These are phyloP conservation scores for Mus caroli DNA, from an alignment of 2,797 vertebrate species.

Conservation along the genomic window DNA sequence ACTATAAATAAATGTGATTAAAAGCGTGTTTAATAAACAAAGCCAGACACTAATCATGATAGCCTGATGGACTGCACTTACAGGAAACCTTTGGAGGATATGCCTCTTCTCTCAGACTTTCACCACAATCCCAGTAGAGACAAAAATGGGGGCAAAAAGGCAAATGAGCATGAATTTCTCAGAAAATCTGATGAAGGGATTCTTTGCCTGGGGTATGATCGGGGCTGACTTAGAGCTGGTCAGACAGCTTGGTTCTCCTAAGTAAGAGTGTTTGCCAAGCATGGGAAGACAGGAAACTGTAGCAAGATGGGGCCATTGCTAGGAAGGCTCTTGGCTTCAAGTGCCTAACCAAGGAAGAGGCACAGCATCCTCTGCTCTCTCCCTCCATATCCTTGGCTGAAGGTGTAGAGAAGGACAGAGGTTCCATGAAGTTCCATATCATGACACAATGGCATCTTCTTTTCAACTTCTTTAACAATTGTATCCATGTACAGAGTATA, in stretches of 20 bases:
- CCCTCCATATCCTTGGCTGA: rapidly evolving
- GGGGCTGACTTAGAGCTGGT: background rate
- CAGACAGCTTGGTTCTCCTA: background rate
- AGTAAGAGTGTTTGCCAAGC: background rate
- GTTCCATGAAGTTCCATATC: background rate
- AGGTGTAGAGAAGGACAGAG: background rate
- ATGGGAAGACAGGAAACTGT: too few relatives aligned
- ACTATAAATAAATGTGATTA: background rate
- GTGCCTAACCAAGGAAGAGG: rapidly evolving
- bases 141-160: rapidly evolving
- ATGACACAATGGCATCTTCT: background rate
- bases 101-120: rapidly evolving
- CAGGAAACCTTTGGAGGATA: background rate
- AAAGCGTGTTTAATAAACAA: background rate
- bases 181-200: background rate
- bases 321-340: background rate
- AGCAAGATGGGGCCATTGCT: background rate
- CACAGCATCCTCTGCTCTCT: rapidly evolving
- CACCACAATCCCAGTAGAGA: background rate
- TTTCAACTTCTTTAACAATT: background rate
- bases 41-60: background rate
- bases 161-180: background rate
- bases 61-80: background rate
- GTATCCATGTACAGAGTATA: background rate
- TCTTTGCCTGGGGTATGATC: background rate